These are phyloP conservation scores for Sphaerophoria rueppellii DNA, from an alignment of 2,888 invertebrate genomes.

Conservation along the genomic window DNA sequence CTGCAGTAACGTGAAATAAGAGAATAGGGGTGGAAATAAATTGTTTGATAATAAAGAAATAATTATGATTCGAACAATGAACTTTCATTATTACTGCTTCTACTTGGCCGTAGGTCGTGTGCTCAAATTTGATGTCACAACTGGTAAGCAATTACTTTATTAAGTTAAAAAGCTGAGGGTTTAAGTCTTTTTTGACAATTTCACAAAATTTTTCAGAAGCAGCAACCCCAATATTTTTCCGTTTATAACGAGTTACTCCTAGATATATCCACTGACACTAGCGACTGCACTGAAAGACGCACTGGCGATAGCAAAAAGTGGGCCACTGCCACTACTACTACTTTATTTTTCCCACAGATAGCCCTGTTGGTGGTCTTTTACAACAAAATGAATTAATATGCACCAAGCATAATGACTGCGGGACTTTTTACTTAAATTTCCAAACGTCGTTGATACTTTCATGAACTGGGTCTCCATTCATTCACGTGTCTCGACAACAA, in stretches of 20 bases:
- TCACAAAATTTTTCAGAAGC: no score
- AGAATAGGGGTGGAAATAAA: neutral
- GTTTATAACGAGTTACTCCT: no score
- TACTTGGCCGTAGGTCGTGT: neutral
- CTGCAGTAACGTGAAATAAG: neutral
- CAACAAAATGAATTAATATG: constrained; percentile 37
- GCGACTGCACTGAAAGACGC: neutral
- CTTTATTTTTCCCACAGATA: neutral
- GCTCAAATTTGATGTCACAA: neutral
- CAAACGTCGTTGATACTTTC: neutral
- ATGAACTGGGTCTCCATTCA: neutral
- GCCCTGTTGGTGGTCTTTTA: constrained; percentile 35
- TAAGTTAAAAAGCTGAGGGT: no score
- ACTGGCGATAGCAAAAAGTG: constrained; percentile 30
- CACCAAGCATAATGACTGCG: constrained; percentile 54
- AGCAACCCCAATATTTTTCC: no score
- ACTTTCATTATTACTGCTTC: neutral
- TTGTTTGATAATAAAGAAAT: neutral
- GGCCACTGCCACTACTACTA: neutral
- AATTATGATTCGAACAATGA: neutral
- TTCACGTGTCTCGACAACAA: neutral
- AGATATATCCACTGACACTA: no score
- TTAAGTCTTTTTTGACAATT: no score
- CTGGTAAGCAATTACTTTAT: no score
- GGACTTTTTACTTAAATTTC: constrained; percentile 50